Base-by-base conservation (phyloP, 2,113 vertebrate genomes). In the Tinamus guttatus region DNA sequence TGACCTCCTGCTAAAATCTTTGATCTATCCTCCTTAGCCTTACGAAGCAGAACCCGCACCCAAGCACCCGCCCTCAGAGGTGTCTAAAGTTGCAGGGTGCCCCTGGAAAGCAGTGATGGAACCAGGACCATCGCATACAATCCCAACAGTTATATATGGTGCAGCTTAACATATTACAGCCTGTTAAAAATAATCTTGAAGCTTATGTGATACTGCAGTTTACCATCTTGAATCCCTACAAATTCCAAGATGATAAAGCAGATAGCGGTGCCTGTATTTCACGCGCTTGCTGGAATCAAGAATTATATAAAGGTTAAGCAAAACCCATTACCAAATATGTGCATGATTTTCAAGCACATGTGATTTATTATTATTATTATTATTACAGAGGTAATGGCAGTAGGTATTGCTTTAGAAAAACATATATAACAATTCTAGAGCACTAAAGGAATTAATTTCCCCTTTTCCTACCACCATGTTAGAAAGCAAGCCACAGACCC, bases 1-100 rank as follows among this genome's bases (percentile, higher is more conserved):
- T 84, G 83, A 93, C 85, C 88, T 65, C 8, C 3, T 28, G 83
- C 41, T 93, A 68, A 83, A 92, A 97, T 87, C 91, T 94, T 89
- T 95, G 73, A 93, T 96, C 70, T 93, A 87, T 89, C 71, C 0
- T 15, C 59, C 73, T 32, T 1, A 43, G 94, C 92, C 91, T 85
- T 45, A 59, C 15, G 22, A 85, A 85, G 4, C 49, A 15, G 40
- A 88, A 52, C 77, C 90, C 20, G 85, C 10, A 27, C 75, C 54
- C 75, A 7, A 63, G n/a, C 28, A 7, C 32, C 2, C 0, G 49
- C 74, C 65, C 47, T 13, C 63, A 60, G 51, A 58, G 36, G 65
- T 76, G 85, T 68, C 94, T 47, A 67, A 87, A 74, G 68, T 32
- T 4, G 60, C 75, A 8, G 59, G 24, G 69, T 36, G 10, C 54